These are phyloP conservation scores for Catalaphyllia jardinei DNA, from an alignment of 64 coral and sea anemone species.

Conservation along the genomic window DNA sequence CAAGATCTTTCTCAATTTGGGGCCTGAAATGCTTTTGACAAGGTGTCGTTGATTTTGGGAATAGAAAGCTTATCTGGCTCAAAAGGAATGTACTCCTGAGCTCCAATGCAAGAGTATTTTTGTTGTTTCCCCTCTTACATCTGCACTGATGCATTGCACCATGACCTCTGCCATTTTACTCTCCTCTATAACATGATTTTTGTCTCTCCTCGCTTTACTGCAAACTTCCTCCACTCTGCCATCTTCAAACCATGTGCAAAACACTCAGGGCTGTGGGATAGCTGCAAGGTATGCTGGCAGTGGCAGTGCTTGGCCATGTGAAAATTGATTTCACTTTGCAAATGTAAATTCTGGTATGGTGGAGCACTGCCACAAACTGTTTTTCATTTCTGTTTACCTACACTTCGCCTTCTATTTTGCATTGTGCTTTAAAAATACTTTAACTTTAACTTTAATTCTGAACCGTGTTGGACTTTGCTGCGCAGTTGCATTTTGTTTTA, in stretches of 20 bases:
- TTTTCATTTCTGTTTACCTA: too few species aligned
- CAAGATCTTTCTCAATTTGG: slow-evolving; percentile 37
- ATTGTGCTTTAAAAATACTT: too few species aligned
- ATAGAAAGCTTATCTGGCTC: slow-evolving; percentile 35
- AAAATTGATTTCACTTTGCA: slow-evolving; percentile 26
- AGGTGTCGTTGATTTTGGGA: slow-evolving; percentile 26
- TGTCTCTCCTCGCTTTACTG: slow-evolving; percentile 27
- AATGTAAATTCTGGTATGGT: too few species aligned
- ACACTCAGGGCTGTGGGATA: too few species aligned
- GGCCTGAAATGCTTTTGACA: slow-evolving; percentile 46
- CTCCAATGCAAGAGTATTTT: slow-evolving; percentile 53
- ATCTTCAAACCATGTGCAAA: neutral
- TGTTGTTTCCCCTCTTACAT: too few species aligned
- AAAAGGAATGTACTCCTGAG: slow-evolving; percentile 14
- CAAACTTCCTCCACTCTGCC: slow-evolving; percentile 44
- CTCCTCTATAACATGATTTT: neutral
- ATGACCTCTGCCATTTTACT: neutral
- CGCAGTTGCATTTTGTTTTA: too few species aligned
- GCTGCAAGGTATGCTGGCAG: slow-evolving; percentile 22
- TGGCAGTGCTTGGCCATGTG: slow-evolving; percentile 40
- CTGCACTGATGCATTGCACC: slow-evolving; percentile 26
- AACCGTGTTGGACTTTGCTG: too few species aligned
- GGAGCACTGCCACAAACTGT: too few species aligned
- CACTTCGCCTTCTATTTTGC: too few species aligned
- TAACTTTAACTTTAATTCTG: too few species aligned